Conservation (phyloP, 1,140 invertebrate genomes). For the Neelides sp. region DNA sequence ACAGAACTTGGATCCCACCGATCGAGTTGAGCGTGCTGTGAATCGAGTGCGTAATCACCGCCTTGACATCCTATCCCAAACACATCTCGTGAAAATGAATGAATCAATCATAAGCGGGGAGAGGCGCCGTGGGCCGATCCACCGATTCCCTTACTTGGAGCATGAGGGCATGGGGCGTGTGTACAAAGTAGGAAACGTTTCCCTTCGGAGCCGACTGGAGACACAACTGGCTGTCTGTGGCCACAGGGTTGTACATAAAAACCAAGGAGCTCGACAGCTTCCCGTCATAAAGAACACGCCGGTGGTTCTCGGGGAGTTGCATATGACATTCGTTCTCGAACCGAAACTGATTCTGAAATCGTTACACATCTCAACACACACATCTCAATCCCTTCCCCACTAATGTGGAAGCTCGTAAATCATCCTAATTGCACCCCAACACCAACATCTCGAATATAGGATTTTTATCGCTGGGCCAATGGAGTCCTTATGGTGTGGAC, state of each 20-base stretch:
- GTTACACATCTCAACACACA: neutral
- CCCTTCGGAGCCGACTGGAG: constrained; percentile 94
- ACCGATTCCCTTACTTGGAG: constrained; percentile 60
- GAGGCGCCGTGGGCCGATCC: too few species aligned
- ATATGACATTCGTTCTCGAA: constrained; percentile 96
- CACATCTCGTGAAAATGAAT: too few species aligned
- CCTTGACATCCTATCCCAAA: constrained; percentile 99
- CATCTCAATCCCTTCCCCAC: too few species aligned
- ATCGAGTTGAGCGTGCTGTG: constrained; percentile 97
- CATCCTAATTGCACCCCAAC: neutral
- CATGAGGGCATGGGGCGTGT: constrained; percentile 97
- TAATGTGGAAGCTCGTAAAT: neutral
- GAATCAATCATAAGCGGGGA: too few species aligned
- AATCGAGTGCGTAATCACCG: constrained; percentile 96
- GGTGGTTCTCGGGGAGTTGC: constrained; percentile 53
- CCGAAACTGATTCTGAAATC: constrained; percentile 88
- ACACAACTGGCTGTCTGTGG: constrained; percentile 93
- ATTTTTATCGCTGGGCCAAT: neutral
- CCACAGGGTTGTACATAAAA: constrained; percentile 99
- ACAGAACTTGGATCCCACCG: constrained; percentile 95
- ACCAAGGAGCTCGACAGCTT: constrained; percentile 91
- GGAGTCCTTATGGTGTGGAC: neutral
- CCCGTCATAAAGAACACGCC: constrained; percentile 92
- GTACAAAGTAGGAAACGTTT: constrained; percentile 93
- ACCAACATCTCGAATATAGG: neutral